A percentile compares a stretch with the other conserved stretches of the same genome.
These are phyloP conservation scores for Bovichtus variegatus DNA, from an alignment of 2,797 vertebrate genomes.

Conservation along the genomic window DNA sequence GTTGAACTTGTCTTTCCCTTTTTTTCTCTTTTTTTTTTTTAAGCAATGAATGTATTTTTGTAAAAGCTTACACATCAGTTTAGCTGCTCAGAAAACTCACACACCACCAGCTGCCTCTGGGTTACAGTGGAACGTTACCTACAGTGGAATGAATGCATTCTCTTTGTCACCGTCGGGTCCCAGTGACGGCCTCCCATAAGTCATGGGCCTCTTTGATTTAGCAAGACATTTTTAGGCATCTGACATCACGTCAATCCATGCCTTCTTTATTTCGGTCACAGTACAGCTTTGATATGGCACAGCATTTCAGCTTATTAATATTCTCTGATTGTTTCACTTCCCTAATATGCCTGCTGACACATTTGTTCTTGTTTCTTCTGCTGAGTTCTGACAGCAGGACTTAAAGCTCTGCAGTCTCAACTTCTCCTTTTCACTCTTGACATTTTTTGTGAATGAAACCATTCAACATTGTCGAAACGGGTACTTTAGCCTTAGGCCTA, in stretches of 20 bases:
- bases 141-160: neutral
- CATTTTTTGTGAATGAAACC: neutral
- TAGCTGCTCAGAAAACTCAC: too few species aligned
- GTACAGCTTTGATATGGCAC: neutral
- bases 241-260: neutral
- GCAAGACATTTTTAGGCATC: neutral
- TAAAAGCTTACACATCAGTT: too few species aligned
- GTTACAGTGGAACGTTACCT: neutral
- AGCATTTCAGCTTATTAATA: neutral
- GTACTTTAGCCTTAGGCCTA: too few species aligned
- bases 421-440: neutral
- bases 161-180: neutral
- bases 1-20: too few species aligned
- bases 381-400: neutral
- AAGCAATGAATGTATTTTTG: too few species aligned
- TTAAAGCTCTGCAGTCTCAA: neutral
- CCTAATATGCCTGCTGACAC: neutral
- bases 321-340: neutral
- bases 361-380: neutral
- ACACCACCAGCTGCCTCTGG: too few species aligned
- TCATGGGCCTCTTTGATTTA: neutral
- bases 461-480: too few species aligned
- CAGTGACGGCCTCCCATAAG: neutral
- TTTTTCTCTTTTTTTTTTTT: too few species aligned
- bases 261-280: neutral